Evolutionary conservation across 2,888 invertebrate species (phyloP).

Genomic region (Limnephilus rhombicus): DNA sequence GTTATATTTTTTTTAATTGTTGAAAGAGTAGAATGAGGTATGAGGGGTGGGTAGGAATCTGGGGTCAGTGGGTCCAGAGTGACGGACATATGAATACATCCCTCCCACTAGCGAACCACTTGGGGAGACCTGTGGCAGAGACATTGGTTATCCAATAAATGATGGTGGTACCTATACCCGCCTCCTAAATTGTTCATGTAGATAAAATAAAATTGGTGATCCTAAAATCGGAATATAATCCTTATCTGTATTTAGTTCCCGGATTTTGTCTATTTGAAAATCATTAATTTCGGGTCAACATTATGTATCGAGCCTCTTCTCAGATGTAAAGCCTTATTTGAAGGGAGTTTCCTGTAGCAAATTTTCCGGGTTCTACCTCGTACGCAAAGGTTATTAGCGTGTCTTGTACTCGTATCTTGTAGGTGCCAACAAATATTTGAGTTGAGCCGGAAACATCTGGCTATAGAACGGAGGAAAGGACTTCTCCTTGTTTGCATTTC

Average conservation of each 20-base stretch:
- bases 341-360: neutral
- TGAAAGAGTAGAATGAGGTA: no score
- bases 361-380: slow-evolving; percentile 10
- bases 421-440: slow-evolving; percentile 54
- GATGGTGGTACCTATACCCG: no score
- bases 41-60: no score
- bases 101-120: no score
- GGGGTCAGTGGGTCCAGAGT: no score
- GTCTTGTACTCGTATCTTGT: slow-evolving; percentile 22
- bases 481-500: slow-evolving; percentile 36
- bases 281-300: neutral
- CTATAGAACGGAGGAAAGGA: neutral
- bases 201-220: no score
- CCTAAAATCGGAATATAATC: neutral
- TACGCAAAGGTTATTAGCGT: neutral
- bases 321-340: neutral
- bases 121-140: no score
- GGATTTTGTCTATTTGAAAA: neutral
- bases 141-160: no score
- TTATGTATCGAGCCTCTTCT: neutral
- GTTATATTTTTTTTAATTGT: no score
- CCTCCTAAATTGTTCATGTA: no score
- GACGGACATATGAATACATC: no score
- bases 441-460: slow-evolving; percentile 33
- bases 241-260: neutral